These are phyloP conservation scores for Papilio xuthus DNA, from an alignment of 1,140 invertebrate genomes.

Conservation along the genomic window DNA sequence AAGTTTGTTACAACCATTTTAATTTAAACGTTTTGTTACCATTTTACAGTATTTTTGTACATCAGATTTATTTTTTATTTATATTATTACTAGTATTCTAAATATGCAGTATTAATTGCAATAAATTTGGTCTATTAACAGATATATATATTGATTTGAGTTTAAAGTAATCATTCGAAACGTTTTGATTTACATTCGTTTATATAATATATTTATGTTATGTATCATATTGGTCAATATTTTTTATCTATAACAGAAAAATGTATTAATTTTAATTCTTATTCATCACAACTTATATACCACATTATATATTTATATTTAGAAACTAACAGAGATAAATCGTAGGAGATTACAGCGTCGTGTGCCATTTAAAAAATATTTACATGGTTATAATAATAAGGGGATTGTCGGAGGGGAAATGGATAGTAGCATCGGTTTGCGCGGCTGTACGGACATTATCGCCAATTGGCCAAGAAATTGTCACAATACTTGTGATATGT, in stretches of 20 bases:
- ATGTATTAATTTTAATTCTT: not conserved
- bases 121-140: slow-evolving; percentile 10
- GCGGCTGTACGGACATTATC: not conserved
- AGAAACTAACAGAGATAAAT: slow-evolving; percentile 20
- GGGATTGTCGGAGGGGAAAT: not conserved
- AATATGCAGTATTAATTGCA: slow-evolving; percentile 36
- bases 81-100: slow-evolving; percentile 28
- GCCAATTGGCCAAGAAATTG: not conserved
- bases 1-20: slow-evolving; percentile 26
- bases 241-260: not conserved
- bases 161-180: not conserved
- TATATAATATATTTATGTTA: not conserved
- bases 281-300: not conserved
- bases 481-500: not conserved
- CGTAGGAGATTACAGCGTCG: slow-evolving; percentile 6
- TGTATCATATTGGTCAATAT: not conserved
- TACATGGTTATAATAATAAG: slow-evolving; percentile 1
- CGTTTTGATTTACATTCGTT: not conserved
- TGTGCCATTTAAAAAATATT: slow-evolving; percentile 28
- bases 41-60: slow-evolving; percentile 38
- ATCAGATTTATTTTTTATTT: slow-evolving; percentile 36
- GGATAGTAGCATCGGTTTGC: not conserved
- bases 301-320: slow-evolving; percentile 13
- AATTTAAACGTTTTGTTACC: slow-evolving; percentile 36
- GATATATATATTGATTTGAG: not conserved